Conservation (phyloP, 1,140 invertebrate genomes). For the Drosophila parvula region DNA sequence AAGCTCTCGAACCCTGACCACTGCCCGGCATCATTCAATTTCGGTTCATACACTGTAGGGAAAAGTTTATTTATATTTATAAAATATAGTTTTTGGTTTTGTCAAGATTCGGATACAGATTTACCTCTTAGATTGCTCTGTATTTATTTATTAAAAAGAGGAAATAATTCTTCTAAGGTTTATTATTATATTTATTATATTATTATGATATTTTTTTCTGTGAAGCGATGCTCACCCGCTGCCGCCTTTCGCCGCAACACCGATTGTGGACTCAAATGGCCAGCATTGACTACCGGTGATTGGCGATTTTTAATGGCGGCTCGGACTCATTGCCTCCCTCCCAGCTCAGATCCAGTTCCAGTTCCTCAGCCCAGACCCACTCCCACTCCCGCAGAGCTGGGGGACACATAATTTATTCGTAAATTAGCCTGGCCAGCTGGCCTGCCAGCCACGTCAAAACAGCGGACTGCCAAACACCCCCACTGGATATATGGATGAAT, state of each 20-base stretch:
- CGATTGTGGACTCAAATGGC: constrained; percentile 41
- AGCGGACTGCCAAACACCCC: constrained; percentile 39
- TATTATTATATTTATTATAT: too few species aligned
- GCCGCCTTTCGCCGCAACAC: constrained; percentile 64
- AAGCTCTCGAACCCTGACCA: constrained; percentile 41
- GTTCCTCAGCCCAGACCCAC: constrained; percentile 2
- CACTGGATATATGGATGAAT: constrained; percentile 30
- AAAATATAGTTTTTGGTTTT: too few species aligned
- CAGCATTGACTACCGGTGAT: constrained; percentile 58
- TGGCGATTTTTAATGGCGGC: constrained; percentile 43
- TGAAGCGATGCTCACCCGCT: constrained; percentile 56
- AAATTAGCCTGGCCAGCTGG: constrained; percentile 68
- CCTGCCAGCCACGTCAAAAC: constrained; percentile 55
- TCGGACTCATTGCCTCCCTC: neutral
- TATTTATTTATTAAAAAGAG: neutral
- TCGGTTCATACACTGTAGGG: constrained; percentile 5
- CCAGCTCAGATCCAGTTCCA: constrained; percentile 10
- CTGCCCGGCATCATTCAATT: constrained; percentile 34
- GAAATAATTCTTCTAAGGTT: neutral
- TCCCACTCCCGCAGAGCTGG: constrained; percentile 21
- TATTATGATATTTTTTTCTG: neutral
- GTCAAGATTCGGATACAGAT: too few species aligned
- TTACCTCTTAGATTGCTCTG: neutral
- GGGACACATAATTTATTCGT: constrained; percentile 70
- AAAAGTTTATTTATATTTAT: neutral